Evolutionary conservation across 2,797 vertebrate species (phyloP).

Genomic region (Lutjanus argentimaculatus): DNA sequence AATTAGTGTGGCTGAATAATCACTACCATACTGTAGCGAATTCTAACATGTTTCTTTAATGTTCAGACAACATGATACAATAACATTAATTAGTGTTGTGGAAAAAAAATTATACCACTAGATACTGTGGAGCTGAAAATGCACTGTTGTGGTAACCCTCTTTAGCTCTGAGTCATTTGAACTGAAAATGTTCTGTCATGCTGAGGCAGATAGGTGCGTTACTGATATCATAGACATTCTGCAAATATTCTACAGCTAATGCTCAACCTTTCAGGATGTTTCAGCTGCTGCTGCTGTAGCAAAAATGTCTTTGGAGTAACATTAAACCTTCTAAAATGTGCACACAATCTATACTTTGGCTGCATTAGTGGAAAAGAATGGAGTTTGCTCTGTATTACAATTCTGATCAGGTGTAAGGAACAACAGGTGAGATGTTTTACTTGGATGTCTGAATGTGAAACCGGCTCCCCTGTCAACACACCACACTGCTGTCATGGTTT

Average conservation of each 20-base stretch:
- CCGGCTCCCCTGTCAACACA: not conserved
- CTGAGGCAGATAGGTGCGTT: not conserved
- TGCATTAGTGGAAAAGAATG: not conserved
- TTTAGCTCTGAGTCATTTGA: not conserved
- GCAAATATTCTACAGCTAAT: not conserved
- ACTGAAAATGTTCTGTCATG: conserved; percentile 1
- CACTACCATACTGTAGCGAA: not conserved
- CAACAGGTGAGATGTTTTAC: conserved; percentile 9
- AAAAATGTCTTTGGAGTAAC: not conserved
- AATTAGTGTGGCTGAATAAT: not conserved
- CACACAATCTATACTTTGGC: not conserved
- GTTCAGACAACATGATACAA: not conserved
- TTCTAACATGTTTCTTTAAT: not conserved
- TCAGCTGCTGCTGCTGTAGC: not conserved
- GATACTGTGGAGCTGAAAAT: not conserved
- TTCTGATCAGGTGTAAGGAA: not conserved
- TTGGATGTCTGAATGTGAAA: not conserved
- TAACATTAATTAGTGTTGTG: not conserved
- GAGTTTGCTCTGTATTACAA: not conserved
- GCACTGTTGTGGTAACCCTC: not conserved
- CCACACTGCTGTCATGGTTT: conserved; percentile 14
- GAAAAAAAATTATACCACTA: not conserved
- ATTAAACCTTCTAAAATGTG: not conserved
- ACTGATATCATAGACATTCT: not conserved
- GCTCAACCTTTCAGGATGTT: not conserved